Evolutionary conservation across 2,797 vertebrate genomes (phyloP), one percentile per base, ranked within the genome.

Genomic region (Brotula barbata): DNA sequence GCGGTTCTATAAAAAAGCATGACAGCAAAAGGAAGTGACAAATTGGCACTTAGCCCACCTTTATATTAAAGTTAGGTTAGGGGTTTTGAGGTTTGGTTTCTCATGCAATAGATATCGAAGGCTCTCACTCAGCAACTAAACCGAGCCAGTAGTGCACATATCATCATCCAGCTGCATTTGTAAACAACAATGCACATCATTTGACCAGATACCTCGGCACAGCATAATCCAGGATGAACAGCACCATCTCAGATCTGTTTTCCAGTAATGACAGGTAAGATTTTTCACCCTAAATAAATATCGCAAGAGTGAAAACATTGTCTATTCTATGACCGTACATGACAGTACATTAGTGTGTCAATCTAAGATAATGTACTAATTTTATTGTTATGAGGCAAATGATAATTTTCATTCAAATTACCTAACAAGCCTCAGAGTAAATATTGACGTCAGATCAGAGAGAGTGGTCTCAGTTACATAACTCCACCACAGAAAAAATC

Each of bases 21-120:
- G 33, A 43, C 19, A 43, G 19, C 17, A 68, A 64, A 68, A 80
- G 74, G 71, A 84, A 79, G 51, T 31, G 2, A n/a, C 1, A 58
- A 60, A 59, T 31, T 53, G 0, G 0, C 20, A 2, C 1, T 59
- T 75, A 71, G 64, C 63, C 72, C 78, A 59, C 72, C n/a, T n/a
- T n/a, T n/a, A n/a, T n/a, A n/a, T n/a, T n/a, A n/a, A n/a, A n/a
- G n/a, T n/a, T n/a, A n/a, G n/a, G n/a, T n/a, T n/a, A n/a, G 31
- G 11, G 31, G 31, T 33, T 6, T 11, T 33, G 31, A 33, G 11
- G 31, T 33, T 33, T 11, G 6, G 6, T 33, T 33, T 33, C 11
- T 33, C 31, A 11, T 33, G 6, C 31, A n/a, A 33, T 33, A 33
- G 6, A 33, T 33, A 33, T 33, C n/a, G n/a, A n/a, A n/a, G n/a